phyloP scores from a whole-genome alignment of 2,797 vertebrate species.

The Triplophysa yarkandensis region DNA sequence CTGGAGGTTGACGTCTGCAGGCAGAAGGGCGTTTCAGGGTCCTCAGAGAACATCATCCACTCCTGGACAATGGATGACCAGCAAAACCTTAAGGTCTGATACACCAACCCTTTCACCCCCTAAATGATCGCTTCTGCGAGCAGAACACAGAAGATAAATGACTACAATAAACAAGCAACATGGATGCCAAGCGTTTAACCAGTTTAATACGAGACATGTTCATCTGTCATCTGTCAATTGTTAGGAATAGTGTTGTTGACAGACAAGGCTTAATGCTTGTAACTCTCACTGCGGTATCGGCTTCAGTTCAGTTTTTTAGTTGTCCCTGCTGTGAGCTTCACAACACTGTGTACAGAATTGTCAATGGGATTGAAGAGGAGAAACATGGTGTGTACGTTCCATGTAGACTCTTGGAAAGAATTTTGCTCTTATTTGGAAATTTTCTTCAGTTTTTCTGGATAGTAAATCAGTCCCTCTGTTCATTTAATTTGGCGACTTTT shows the following conservation, averaged over 20 bases:
- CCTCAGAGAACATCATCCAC: slow-evolving; percentile 85
- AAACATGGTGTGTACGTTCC: slow-evolving; percentile 1
- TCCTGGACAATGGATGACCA: slow-evolving; percentile 88
- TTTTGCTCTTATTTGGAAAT: slow-evolving; percentile 80
- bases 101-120: too few species aligned
- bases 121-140: background rate
- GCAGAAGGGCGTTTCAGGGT: slow-evolving; percentile 87
- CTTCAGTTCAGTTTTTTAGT: background rate
- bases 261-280: background rate
- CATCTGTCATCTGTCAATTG: background rate
- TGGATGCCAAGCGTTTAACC: background rate
- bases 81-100: slow-evolving; percentile 86
- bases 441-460: slow-evolving; percentile 75
- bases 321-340: background rate
- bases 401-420: slow-evolving; percentile 76
- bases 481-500: slow-evolving; percentile 61
- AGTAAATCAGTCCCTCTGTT: slow-evolving; percentile 89
- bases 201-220: background rate
- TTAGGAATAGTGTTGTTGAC: background rate
- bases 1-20: slow-evolving; percentile 87
- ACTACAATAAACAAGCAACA: background rate
- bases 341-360: background rate
- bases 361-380: background rate
- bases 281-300: background rate
- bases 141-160: background rate